Evolutionary conservation across 2,797 vertebrate genomes (phyloP).

Genomic region (Triplophysa bombifrons): DNA sequence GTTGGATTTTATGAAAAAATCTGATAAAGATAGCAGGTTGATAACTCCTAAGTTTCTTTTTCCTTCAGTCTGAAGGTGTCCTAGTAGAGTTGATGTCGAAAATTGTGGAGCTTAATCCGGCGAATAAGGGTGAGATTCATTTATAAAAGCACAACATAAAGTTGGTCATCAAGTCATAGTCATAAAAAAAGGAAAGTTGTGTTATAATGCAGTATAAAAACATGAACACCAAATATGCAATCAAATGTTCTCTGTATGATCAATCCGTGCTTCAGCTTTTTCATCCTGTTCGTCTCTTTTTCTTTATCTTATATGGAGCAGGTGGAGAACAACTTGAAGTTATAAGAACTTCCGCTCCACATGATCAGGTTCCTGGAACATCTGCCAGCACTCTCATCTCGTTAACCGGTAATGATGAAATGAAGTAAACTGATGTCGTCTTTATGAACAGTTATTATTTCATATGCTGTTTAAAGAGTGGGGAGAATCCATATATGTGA

Average conservation of each 20-base stretch:
- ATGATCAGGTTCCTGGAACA: conserved; percentile 77
- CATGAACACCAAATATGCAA: no score
- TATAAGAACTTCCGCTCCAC: conserved; percentile 66
- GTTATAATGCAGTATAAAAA: no score
- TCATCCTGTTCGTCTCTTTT: not conserved
- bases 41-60: not conserved
- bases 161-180: no score
- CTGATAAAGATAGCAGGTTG: not conserved
- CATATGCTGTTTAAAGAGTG: not conserved
- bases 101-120: conserved; percentile 42
- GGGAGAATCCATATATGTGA: no score
- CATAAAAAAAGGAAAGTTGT: no score
- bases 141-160: not conserved
- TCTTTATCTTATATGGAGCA: conserved; percentile 50
- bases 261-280: not conserved
- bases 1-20: no score
- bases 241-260: not conserved
- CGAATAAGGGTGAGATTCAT: conserved; percentile 31
- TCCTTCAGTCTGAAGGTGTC: conserved; percentile 53
- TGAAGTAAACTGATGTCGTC: not conserved
- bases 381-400: conserved; percentile 78
- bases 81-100: not conserved
- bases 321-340: conserved; percentile 73
- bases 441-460: not conserved
- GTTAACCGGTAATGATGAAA: conserved; percentile 77